A percentile compares a stretch with the other conserved stretches of the same genome.
Conservation (phyloP, 2,113 vertebrate genomes). For the Ginglymostoma cirratum region DNA sequence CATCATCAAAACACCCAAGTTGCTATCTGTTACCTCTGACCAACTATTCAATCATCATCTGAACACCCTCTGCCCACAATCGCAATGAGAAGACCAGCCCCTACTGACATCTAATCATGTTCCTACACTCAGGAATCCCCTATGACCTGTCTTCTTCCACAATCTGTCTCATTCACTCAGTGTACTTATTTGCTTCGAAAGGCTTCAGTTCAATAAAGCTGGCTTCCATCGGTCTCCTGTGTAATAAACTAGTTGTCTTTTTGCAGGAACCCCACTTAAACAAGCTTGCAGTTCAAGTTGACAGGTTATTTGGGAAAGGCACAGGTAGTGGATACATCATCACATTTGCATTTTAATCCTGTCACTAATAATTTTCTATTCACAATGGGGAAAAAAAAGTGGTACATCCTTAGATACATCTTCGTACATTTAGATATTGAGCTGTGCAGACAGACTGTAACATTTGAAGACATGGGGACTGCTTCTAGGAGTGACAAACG, state of each 20-base stretch:
- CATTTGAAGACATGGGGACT: background rate
- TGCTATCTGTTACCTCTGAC: too few relatives aligned
- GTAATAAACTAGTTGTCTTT: background rate
- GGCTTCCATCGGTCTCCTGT: background rate
- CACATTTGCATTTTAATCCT: background rate
- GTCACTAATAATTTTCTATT: too few relatives aligned
- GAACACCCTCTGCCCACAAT: background rate
- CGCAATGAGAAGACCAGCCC: too few relatives aligned
- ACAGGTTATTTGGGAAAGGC: too few relatives aligned
- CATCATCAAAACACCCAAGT: background rate
- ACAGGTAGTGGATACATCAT: background rate
- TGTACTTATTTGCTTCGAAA: background rate
- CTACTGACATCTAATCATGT: too few relatives aligned
- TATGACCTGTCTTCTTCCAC: too few relatives aligned
- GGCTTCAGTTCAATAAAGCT: background rate
- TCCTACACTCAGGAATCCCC: too few relatives aligned
- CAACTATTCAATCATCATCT: background rate
- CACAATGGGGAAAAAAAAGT: too few relatives aligned
- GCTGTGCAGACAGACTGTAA: background rate
- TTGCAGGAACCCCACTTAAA: too few relatives aligned
- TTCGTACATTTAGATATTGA: background rate
- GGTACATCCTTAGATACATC: background rate
- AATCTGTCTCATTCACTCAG: background rate
- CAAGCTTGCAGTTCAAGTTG: too few relatives aligned
- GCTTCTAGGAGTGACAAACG: background rate